Conservation (phyloP, 2,113 vertebrate species). For the Pardalotus punctatus region DNA sequence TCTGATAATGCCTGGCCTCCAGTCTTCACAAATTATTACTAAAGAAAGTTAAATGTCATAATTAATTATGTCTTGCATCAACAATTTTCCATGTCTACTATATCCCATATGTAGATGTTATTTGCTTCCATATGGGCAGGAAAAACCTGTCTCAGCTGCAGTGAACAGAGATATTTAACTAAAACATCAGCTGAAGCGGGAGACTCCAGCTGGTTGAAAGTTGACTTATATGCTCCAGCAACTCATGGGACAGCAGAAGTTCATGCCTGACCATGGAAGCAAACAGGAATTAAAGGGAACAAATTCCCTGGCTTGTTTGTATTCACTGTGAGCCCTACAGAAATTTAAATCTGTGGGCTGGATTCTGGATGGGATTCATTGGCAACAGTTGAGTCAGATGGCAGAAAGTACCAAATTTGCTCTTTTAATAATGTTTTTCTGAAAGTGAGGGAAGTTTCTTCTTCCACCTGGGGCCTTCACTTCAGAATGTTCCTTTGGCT, state of each 20-base stretch:
- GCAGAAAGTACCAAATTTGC: neutral
- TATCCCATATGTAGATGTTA: neutral
- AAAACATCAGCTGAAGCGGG: neutral
- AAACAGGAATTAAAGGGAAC: neutral
- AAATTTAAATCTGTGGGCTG: neutral
- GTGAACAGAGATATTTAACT: neutral
- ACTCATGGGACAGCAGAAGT: neutral
- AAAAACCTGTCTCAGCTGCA: neutral
- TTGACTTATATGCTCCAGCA: neutral
- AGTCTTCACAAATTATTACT: neutral
- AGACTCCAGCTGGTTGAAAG: neutral
- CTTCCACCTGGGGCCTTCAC: neutral
- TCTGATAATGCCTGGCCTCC: neutral
- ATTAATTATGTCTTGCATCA: neutral
- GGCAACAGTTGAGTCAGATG: neutral
- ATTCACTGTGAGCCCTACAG: neutral
- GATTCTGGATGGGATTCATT: neutral
- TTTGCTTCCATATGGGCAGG: neutral
- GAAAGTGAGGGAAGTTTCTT: neutral
- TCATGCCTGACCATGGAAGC: neutral
- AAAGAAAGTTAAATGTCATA: neutral
- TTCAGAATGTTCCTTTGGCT: neutral
- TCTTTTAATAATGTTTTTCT: neutral
- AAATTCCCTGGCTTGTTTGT: neutral
- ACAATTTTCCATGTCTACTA: neutral